phyloP scores from a whole-genome alignment of 1,140 invertebrate species.

The Scaptomyza montana region DNA sequence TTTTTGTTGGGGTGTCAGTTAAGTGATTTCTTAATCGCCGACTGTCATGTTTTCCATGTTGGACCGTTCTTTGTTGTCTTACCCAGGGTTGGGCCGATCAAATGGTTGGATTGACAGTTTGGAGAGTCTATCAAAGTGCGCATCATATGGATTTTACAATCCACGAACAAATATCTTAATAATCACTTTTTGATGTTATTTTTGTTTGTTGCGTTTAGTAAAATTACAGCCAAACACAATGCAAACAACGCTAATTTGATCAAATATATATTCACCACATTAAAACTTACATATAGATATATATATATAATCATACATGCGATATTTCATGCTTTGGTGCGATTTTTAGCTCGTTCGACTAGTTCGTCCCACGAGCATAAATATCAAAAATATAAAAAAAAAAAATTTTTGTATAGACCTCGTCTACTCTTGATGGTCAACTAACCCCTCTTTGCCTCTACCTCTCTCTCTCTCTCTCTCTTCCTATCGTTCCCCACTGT shows the following conservation, averaged over 20 bases:
- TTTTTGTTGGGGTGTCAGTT: conserved; percentile 9
- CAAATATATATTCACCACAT: conserved; percentile 57
- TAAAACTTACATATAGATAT: conserved; percentile 20
- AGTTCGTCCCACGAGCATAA: conserved; percentile 75
- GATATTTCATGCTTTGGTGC: conserved; percentile 70
- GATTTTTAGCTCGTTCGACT: conserved; percentile 74
- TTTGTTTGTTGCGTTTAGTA: conserved; percentile 53
- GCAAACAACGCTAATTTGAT: conserved; percentile 72
- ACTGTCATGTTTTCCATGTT: conserved; percentile 62
- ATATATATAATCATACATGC: conserved; percentile 41
- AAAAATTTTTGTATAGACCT: conserved; percentile 22
- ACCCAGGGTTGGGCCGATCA: conserved; percentile 21
- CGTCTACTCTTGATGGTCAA: conserved; percentile 20
- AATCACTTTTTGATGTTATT: neutral
- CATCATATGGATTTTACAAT: conserved; percentile 2
- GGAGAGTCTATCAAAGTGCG: conserved; percentile 20
- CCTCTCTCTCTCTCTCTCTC: neutral
- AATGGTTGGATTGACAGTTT: conserved; percentile 48
- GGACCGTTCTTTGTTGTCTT: neutral
- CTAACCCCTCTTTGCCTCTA: neutral
- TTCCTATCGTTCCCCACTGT: neutral
- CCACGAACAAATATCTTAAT: neutral
- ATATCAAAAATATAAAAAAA: conserved; percentile 51
- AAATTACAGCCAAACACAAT: conserved; percentile 54
- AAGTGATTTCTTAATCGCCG: conserved; percentile 63